phyloP scores from a whole-genome alignment of 2,888 invertebrate species.

The Unio delphinus region DNA sequence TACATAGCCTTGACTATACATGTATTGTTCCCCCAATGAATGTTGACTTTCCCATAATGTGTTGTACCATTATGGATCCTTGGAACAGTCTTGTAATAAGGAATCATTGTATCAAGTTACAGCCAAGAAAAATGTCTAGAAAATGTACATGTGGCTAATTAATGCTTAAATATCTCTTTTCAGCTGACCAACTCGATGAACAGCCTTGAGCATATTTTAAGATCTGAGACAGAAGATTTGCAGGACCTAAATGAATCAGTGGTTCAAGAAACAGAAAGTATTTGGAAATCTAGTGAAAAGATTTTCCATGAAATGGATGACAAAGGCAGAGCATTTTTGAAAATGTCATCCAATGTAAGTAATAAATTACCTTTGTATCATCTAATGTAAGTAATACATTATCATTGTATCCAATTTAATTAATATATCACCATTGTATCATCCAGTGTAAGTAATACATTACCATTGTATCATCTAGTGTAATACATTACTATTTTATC shows the following conservation, averaged over 20 bases:
- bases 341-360: constrained; percentile 60
- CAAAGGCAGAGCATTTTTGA: constrained; percentile 76
- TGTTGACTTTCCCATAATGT: no score
- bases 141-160: no score
- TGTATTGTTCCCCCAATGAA: no score
- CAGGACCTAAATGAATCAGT: constrained; percentile 73
- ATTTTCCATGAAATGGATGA: constrained; percentile 79
- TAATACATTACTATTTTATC: constrained; percentile 20
- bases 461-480: constrained; percentile 44
- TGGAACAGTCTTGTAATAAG: no score
- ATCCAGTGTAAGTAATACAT: no score
- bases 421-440: no score
- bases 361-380: neutral
- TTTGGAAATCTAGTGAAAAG: constrained; percentile 79
- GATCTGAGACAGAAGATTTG: constrained; percentile 72
- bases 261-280: constrained; percentile 75
- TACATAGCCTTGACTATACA: no score
- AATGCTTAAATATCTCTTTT: constrained; percentile 9
- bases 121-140: no score
- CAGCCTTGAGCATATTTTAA: constrained; percentile 77
- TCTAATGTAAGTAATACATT: no score
- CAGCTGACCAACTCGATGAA: constrained; percentile 79
- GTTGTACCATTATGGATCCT: no score
- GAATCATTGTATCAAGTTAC: no score
- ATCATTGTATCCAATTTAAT: no score